phyloP scores from a whole-genome alignment of 2,113 vertebrate species.

The Engystomops pustulosus region DNA sequence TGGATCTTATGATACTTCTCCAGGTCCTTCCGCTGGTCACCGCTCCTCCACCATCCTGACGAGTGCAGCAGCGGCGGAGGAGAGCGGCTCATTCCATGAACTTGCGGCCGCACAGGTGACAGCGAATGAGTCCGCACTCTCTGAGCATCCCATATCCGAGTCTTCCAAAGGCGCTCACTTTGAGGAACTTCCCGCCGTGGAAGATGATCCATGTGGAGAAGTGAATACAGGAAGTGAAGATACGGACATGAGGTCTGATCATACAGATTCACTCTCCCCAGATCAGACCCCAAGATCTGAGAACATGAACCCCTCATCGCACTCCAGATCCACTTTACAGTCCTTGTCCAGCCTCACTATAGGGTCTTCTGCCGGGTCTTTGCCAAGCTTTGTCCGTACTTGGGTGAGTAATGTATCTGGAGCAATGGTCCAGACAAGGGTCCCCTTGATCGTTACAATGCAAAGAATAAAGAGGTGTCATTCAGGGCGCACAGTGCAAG shows the following conservation, averaged over 20 bases:
- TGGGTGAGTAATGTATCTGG: conserved; percentile 71
- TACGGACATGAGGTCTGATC: conserved; percentile 17
- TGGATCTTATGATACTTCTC: not conserved
- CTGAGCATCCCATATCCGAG: conserved; percentile 39
- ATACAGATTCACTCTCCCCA: not conserved
- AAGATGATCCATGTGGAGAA: not conserved
- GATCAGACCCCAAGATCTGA: conserved; percentile 10
- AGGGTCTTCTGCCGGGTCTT: conserved; percentile 47
- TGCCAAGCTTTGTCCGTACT: conserved; percentile 63
- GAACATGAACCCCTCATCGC: not conserved
- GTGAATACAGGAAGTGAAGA: not conserved
- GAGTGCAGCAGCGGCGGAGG: conserved; percentile 55
- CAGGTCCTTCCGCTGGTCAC: conserved; percentile 12
- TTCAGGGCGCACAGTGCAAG: too few species aligned
- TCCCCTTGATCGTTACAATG: too few species aligned
- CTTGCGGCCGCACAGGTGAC: conserved; percentile 63
- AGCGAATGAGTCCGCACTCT: conserved; percentile 57
- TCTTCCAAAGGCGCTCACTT: conserved; percentile 50
- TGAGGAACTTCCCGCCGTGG: conserved; percentile 51
- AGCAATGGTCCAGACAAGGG: too few species aligned
- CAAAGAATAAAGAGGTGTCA: too few species aligned
- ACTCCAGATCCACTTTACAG: not conserved
- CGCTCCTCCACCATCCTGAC: conserved; percentile 64
- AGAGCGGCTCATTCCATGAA: conserved; percentile 64
- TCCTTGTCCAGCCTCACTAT: conserved; percentile 28